Evolutionary conservation across 2,797 vertebrate species (phyloP).

Genomic region (Antennarius maculatus): DNA sequence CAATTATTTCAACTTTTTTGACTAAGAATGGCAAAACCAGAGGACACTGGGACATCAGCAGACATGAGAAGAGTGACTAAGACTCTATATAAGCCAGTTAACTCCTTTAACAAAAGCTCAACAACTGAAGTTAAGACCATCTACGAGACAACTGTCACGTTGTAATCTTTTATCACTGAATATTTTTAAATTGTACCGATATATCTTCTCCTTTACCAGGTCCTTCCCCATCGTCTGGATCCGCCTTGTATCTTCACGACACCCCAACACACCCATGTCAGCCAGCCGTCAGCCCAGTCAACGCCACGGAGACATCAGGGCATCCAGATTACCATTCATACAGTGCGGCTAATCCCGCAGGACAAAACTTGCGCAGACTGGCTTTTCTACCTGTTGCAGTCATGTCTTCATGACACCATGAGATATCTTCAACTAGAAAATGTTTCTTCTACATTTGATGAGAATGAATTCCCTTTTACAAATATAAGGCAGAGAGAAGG

Average conservation of each 20-base stretch:
- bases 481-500: background rate
- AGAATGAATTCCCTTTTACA: background rate
- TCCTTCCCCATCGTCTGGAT: constrained; percentile 25
- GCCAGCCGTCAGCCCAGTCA: constrained; percentile 32
- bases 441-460: background rate
- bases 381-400: background rate
- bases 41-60: background rate
- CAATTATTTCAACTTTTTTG: too few species aligned
- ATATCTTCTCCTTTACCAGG: background rate
- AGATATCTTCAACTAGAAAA: background rate
- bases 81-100: too few species aligned
- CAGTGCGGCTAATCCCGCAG: constrained; percentile 37
- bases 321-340: constrained; percentile 51
- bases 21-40: too few species aligned
- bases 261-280: constrained; percentile 31
- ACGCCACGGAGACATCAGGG: constrained; percentile 31
- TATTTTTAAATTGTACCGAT: background rate
- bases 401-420: background rate
- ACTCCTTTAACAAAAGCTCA: background rate
- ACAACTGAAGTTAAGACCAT: background rate
- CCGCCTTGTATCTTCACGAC: constrained; percentile 25
- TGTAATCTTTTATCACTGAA: background rate
- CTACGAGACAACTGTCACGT: background rate
- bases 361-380: background rate
- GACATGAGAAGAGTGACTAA: too few species aligned